phyloP scores from a whole-genome alignment of 2,113 vertebrate genomes.

The Opisthocomus hoazin region DNA sequence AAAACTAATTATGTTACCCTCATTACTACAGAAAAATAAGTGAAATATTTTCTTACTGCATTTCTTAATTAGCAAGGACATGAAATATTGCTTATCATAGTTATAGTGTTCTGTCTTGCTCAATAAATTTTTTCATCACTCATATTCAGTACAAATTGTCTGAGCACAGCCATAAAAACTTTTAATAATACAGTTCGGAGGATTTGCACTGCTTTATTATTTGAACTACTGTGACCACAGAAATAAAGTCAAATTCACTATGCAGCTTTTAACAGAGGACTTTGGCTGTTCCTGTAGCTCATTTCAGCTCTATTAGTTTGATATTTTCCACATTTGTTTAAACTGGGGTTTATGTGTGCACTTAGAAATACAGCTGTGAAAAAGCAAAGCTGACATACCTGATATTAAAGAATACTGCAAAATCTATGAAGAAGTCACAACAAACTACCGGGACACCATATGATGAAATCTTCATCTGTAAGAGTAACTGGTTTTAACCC shows the following conservation, averaged over 20 bases:
- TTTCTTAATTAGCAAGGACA: background rate
- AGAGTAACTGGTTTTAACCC: background rate
- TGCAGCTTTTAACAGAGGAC: background rate
- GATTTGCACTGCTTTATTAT: background rate
- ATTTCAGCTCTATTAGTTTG: background rate
- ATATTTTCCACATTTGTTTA: background rate
- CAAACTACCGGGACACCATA: background rate
- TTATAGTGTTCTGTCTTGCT: background rate
- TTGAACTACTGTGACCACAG: background rate
- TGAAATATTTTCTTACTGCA: background rate
- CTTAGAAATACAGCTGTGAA: background rate
- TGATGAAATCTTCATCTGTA: rapidly evolving
- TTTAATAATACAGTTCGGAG: background rate
- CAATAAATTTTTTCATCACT: background rate
- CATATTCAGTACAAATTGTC: background rate
- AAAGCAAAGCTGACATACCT: background rate
- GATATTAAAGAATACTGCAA: background rate
- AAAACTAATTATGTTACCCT: background rate
- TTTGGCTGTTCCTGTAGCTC: background rate
- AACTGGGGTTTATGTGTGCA: background rate
- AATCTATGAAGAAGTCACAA: background rate
- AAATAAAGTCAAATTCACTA: background rate
- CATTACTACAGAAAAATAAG: background rate
- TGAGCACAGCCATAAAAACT: background rate
- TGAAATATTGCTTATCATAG: background rate